Evolutionary conservation across 2,797 vertebrate genomes (phyloP).

Genomic region (Ambastaia sidthimunki): DNA sequence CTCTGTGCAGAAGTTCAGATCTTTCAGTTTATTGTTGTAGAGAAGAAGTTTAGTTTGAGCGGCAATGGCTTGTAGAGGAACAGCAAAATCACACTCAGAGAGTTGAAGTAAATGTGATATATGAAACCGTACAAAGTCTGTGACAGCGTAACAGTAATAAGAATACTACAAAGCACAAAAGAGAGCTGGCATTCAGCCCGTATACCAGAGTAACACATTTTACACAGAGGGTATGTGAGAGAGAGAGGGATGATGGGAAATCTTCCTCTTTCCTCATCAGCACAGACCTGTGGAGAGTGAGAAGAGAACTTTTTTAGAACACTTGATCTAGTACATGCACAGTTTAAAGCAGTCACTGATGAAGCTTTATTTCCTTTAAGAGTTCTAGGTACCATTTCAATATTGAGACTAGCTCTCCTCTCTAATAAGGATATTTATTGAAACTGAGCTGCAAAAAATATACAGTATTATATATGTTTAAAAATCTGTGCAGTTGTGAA

Average conservation of each 20-base stretch:
- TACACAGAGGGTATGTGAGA: slow-evolving; percentile 17
- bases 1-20: slow-evolving; percentile 23
- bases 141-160: slow-evolving; percentile 6
- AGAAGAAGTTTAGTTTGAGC: slow-evolving; percentile 3
- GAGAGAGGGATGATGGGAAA: slow-evolving; percentile 37
- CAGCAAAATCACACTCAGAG: neutral
- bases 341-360: slow-evolving; percentile 24
- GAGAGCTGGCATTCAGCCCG: slow-evolving; percentile 22
- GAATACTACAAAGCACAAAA: slow-evolving; percentile 23
- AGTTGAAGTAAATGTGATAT: slow-evolving; percentile 22
- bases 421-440: neutral
- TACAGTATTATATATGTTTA: too few species aligned
- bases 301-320: slow-evolving; percentile 38
- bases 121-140: slow-evolving; percentile 17
- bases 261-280: slow-evolving; percentile 18
- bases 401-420: neutral
- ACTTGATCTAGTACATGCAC: neutral
- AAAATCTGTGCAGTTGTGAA: neutral
- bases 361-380: neutral
- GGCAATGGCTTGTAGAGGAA: neutral
- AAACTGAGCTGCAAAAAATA: neutral
- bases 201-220: slow-evolving; percentile 18
- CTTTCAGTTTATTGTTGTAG: slow-evolving; percentile 1
- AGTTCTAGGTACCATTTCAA: neutral
- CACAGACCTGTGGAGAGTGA: slow-evolving; percentile 55